Conservation (phyloP, 2,888 invertebrate species). For the Clepsis dumicolana region DNA sequence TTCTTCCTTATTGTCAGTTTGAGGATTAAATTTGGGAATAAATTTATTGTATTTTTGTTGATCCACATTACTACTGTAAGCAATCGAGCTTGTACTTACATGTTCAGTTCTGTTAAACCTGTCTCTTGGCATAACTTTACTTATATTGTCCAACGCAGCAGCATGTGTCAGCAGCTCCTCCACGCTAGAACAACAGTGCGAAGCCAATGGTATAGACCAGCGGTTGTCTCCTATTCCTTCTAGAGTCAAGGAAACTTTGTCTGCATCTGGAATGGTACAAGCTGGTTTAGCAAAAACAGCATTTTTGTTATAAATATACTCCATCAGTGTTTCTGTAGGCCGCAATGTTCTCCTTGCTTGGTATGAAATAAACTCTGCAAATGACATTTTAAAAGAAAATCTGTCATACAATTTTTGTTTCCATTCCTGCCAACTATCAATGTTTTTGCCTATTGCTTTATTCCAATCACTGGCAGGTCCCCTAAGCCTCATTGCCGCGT, state of each 20-base stretch:
- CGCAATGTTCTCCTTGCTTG: constrained; percentile 17
- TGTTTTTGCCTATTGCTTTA: constrained; percentile 1
- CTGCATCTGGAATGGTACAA: constrained; percentile 13
- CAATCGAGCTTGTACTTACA: background rate
- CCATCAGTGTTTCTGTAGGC: constrained; percentile 5
- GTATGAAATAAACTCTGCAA: constrained; percentile 23
- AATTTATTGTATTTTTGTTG: constrained; percentile 10
- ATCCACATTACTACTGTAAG: background rate
- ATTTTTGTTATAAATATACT: constrained; percentile 32
- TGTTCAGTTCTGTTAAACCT: background rate
- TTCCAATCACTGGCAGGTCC: constrained; percentile 20
- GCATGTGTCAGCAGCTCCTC: constrained; percentile 11
- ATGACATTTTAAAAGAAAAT: constrained; percentile 21
- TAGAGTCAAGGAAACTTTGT: constrained; percentile 9
- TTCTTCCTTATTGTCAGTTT: background rate
- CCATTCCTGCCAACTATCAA: background rate
- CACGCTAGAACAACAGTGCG: constrained; percentile 3
- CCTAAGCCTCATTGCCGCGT: constrained; percentile 22
- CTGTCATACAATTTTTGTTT: constrained; percentile 12
- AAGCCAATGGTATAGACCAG: constrained; percentile 13
- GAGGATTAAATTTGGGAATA: constrained; percentile 14
- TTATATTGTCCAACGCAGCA: constrained; percentile 16
- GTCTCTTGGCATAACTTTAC: constrained; percentile 9
- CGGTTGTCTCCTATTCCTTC: constrained; percentile 14
- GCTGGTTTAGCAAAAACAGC: constrained; percentile 19